Evolutionary conservation across 2,888 invertebrate species (phyloP), one percentile per base, ranked within the genome.

Genomic region (Linnaemya vulpina): DNA sequence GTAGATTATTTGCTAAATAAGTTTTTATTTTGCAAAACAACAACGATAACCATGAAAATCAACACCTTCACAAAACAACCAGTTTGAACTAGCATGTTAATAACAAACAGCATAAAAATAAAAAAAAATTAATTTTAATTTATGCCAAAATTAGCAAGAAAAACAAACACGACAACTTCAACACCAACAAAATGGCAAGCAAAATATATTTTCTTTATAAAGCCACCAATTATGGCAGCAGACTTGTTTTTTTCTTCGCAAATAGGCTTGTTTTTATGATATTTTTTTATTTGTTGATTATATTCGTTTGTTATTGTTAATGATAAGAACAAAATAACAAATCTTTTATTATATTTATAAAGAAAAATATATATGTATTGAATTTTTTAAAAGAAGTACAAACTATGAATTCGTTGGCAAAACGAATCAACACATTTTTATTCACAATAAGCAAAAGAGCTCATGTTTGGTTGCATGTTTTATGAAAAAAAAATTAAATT

Each of bases 71-170:
- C 35, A 83, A 60, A 62, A 46, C 58, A 88, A 87, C 87, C 83
- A 85, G 85, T 86, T 79, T 13, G 49, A 49, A 83, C 83, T 67
- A 84, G 83, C 68, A 73, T 80, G 40, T 38, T 51, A 68, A 49
- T 60, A 65, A 84, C 30, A 53, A 86, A 86, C 84, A 30, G 86
- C 22, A 46, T 84, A 88, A 79, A 43, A 74, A 83, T 13, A 63
- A 40, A 13, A 40, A 40, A 40, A 11, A 40, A 40, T 58, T 62
- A 68, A 68, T 30, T 30, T 38, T 68, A 78, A 77, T 25, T 68
- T 68, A 51, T 77, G 20, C 11, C 49, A 40, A 63, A 63, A 63
- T 53, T 22, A 60, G 25, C 77, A 62, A 63, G 43, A 80, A 68
- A 9, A 55, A 46, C 43, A 17, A 55, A 62, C 58, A 22, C 22